Conservation (phyloP, 2,888 invertebrate genomes). For the Hydraecia micacea region DNA sequence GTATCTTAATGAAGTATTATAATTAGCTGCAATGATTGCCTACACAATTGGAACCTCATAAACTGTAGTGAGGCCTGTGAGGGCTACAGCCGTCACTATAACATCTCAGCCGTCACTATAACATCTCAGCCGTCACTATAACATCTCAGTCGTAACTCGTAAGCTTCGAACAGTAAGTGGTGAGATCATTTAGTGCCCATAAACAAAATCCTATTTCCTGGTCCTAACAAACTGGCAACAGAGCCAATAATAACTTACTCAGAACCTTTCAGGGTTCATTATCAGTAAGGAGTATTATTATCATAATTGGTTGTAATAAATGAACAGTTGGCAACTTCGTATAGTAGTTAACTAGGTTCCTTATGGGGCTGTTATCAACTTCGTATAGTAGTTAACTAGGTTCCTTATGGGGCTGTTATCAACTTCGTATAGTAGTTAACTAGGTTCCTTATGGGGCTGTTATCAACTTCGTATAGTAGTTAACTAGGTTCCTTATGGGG, state of each 20-base stretch:
- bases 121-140: background rate
- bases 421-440: background rate
- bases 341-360: background rate
- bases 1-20: background rate
- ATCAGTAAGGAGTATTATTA: background rate
- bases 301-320: background rate
- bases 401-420: too few relatives aligned
- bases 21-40: conserved; percentile 5
- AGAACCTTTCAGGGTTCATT: background rate
- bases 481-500: background rate
- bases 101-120: background rate
- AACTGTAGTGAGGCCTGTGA: background rate
- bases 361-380: too few relatives aligned
- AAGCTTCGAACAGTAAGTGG: conserved; percentile 1
- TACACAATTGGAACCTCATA: background rate
- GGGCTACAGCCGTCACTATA: background rate
- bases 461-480: too few relatives aligned
- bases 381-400: background rate
- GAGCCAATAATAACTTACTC: background rate
- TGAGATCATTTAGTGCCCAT: conserved; percentile 19
- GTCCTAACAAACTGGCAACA: background rate
- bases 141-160: background rate
- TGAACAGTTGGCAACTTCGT: background rate
- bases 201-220: conserved; percentile 20
- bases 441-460: too few relatives aligned